Conservation (phyloP, 2,113 vertebrate genomes). For the Potamarius usumacintae region DNA sequence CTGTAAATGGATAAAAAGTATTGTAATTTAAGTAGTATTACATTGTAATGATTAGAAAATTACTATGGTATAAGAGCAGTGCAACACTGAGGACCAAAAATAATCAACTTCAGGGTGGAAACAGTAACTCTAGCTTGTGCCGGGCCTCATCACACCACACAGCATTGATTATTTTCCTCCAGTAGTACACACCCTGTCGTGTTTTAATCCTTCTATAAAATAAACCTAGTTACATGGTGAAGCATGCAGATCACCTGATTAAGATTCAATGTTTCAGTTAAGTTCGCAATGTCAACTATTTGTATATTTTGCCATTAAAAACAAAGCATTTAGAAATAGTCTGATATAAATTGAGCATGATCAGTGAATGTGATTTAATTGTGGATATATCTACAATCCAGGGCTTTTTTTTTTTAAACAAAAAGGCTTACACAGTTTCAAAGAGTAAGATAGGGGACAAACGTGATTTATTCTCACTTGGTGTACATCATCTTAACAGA, state of each 20-base stretch:
- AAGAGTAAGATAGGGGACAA: constrained; percentile 44
- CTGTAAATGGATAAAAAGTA: not conserved
- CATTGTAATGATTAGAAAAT: not conserved
- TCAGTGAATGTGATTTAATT: not conserved
- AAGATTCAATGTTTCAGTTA: too few species aligned
- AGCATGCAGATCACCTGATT: too few species aligned
- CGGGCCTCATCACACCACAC: not conserved
- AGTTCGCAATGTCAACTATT: not conserved
- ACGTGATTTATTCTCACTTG: constrained; percentile 63
- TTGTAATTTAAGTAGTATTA: not conserved
- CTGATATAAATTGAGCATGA: not conserved
- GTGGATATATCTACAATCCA: too few species aligned
- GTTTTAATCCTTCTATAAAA: too few species aligned
- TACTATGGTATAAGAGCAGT: not conserved
- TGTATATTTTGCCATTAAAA: not conserved
- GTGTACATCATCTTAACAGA: constrained; percentile 51
- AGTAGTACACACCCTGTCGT: too few species aligned
- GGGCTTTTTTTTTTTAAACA: not conserved
- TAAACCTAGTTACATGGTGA: too few species aligned
- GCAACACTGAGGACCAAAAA: not conserved
- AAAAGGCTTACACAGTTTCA: not conserved
- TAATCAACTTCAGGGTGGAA: not conserved
- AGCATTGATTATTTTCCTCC: not conserved
- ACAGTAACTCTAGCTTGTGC: not conserved
- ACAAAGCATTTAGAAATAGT: not conserved